phyloP scores from a whole-genome alignment of 1,140 invertebrate genomes.

The Drosophila carrolli region DNA sequence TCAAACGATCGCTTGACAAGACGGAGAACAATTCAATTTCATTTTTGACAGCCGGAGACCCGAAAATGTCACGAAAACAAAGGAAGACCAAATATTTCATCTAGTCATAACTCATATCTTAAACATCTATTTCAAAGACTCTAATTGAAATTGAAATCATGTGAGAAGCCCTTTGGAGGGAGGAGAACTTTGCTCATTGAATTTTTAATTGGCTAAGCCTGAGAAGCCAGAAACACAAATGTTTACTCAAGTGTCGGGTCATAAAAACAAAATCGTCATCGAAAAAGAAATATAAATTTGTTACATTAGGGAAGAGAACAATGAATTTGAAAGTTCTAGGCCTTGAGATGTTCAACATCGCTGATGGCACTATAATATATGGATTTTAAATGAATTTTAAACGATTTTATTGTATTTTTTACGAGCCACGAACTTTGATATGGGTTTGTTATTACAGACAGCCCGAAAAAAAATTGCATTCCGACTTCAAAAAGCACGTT shows the following conservation, averaged over 20 bases:
- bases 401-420: constrained; percentile 70
- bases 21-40: constrained; percentile 46
- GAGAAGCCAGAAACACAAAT: constrained; percentile 21
- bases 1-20: constrained; percentile 42
- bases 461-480: constrained; percentile 55
- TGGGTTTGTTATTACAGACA: constrained; percentile 63
- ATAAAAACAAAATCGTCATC: constrained; percentile 44
- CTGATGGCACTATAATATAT: constrained; percentile 55
- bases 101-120: constrained; percentile 49
- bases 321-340: constrained; percentile 17
- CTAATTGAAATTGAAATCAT: constrained; percentile 55
- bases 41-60: constrained; percentile 34
- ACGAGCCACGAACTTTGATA: constrained; percentile 51
- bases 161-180: constrained; percentile 22
- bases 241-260: constrained; percentile 39
- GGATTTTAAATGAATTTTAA: constrained; percentile 73
- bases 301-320: constrained; percentile 21
- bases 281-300: constrained; percentile 43
- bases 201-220: constrained; percentile 48
- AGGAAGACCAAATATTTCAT: constrained; percentile 7
- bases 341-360: constrained; percentile 49
- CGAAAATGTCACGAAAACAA: constrained; percentile 37
- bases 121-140: constrained; percentile 32
- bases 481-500: constrained; percentile 55
- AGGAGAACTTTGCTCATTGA: constrained; percentile 14